Conservation (phyloP, 2,888 invertebrate genomes). For the Drosophila gaucha region DNA sequence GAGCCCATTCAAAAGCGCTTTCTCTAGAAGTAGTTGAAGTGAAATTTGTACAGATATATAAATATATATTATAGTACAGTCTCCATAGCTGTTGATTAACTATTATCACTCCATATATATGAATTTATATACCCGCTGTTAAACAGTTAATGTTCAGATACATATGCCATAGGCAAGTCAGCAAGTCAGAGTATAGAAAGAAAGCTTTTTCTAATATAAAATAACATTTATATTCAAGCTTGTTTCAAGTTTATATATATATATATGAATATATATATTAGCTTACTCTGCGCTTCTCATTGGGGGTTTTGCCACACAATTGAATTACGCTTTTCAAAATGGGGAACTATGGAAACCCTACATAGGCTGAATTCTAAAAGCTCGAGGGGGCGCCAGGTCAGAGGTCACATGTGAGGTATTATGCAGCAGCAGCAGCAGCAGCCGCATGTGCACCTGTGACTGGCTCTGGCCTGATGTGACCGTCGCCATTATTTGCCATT, state of each 20-base stretch:
- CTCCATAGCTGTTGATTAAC: no score
- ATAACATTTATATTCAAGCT: no score
- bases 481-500: slow-evolving; percentile 3
- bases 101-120: no score
- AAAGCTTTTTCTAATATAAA: no score
- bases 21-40: no score
- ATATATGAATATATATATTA: background rate
- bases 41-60: no score
- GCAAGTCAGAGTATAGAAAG: no score
- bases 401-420: background rate
- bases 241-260: background rate
- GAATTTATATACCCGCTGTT: no score
- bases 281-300: background rate
- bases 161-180: no score
- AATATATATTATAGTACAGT: no score
- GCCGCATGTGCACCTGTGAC: slow-evolving; percentile 8
- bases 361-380: background rate
- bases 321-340: background rate
- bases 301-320: background rate
- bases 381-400: slow-evolving; percentile 22
- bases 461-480: slow-evolving; percentile 16
- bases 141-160: no score
- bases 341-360: slow-evolving; percentile 5
- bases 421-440: background rate
- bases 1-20: background rate